A percentile compares a stretch with the other conserved stretches of the same genome.
phyloP scores from a whole-genome alignment of 2,888 invertebrate genomes.

The Lacanobia wlatinum region DNA sequence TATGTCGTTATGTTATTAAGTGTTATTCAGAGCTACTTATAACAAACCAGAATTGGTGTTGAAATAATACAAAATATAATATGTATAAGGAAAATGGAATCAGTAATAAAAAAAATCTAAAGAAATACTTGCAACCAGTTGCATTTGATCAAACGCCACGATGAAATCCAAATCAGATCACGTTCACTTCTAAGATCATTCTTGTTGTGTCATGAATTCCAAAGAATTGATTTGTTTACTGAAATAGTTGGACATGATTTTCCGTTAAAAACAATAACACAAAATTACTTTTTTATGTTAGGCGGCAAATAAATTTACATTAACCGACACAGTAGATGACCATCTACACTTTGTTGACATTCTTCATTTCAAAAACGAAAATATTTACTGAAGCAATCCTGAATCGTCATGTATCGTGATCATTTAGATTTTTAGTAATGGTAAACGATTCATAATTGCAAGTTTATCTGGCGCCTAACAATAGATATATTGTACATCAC shows the following conservation, averaged over 20 bases:
- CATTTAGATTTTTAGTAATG: too few species aligned
- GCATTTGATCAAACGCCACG: neutral
- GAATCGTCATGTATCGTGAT: too few species aligned
- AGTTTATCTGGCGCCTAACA: too few species aligned
- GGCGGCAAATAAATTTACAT: too few species aligned
- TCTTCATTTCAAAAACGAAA: too few species aligned
- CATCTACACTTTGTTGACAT: too few species aligned
- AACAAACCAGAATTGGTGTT: neutral
- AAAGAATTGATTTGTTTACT: neutral
- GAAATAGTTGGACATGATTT: neutral
- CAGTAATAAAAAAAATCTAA: neutral
- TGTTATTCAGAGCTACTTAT: neutral
- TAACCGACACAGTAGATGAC: too few species aligned
- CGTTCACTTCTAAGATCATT: neutral
- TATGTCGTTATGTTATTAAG: neutral
- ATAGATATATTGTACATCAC: too few species aligned
- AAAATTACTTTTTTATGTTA: neutral
- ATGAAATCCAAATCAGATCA: conserved; percentile 1
- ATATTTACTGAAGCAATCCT: too few species aligned
- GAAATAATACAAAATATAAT: neutral
- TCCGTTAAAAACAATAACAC: neutral
- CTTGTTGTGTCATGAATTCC: neutral
- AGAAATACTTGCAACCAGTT: neutral
- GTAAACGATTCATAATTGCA: too few species aligned
- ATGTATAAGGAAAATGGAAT: neutral